Conservation (phyloP, 2,113 vertebrate genomes). For the Urocolius indicus region DNA sequence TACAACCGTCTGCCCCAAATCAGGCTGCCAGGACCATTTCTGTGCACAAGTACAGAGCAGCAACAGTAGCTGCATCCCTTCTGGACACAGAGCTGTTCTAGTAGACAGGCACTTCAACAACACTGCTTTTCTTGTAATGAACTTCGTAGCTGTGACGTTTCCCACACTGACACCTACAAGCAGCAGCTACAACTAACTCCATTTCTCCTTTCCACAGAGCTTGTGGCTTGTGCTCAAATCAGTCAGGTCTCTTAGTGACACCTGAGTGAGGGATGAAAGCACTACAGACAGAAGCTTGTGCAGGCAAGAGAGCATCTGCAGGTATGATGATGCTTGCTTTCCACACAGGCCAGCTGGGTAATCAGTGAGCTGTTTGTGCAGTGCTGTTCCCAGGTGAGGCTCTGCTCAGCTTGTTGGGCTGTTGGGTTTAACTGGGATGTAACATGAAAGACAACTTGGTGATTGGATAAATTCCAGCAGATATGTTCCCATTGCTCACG, state of each 20-base stretch:
- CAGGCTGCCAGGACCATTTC: background rate
- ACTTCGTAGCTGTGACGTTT: background rate
- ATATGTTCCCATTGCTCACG: background rate
- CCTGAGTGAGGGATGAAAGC: background rate
- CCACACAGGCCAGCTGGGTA: background rate
- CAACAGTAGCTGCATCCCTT: background rate
- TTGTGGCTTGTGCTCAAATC: background rate
- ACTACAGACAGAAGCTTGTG: accelerated
- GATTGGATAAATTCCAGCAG: background rate
- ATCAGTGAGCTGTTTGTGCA: background rate
- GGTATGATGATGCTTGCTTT: background rate
- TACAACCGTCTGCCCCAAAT: background rate
- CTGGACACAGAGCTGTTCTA: background rate
- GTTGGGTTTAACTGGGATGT: background rate
- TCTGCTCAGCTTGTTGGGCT: background rate
- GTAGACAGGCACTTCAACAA: background rate
- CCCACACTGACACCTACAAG: accelerated
- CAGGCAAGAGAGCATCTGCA: background rate
- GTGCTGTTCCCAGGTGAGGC: background rate
- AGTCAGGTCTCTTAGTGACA: background rate
- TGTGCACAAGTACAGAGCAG: accelerated
- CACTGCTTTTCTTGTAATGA: background rate
- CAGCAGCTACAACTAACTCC: background rate
- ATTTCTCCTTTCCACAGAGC: background rate
- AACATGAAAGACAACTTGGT: background rate